phyloP scores from a whole-genome alignment of 2,113 vertebrate genomes.

The Oncorhynchus mykiss region DNA sequence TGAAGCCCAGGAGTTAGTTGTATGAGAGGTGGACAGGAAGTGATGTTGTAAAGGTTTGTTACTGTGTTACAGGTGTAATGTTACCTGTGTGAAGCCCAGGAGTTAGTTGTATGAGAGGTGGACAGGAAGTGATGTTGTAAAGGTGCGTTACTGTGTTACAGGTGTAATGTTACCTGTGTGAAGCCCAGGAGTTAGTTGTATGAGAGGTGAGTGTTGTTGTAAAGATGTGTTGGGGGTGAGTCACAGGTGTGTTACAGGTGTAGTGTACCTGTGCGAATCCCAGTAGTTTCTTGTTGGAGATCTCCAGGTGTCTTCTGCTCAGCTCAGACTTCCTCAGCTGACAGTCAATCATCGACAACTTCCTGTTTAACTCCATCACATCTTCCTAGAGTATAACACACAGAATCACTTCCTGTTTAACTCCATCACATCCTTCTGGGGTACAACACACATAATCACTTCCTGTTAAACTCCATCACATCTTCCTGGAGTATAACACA shows the following conservation, averaged over 20 bases:
- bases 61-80: background rate
- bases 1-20: constrained; percentile 58
- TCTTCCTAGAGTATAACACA: constrained; percentile 61
- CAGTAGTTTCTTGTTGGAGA: constrained; percentile 84
- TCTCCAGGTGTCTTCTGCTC: constrained; percentile 82
- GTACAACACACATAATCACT: constrained; percentile 40
- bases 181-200: constrained; percentile 75
- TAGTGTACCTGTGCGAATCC: constrained; percentile 80
- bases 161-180: constrained; percentile 72
- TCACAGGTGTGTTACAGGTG: constrained; percentile 18
- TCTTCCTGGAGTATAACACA: constrained; percentile 60
- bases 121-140: background rate
- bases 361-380: constrained; percentile 76
- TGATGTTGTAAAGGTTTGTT: background rate
- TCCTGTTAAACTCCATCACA: constrained; percentile 76
- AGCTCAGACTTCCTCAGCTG: constrained; percentile 82
- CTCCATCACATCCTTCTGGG: constrained; percentile 74
- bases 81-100: constrained; percentile 78
- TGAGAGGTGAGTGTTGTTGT: background rate
- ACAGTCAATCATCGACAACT: constrained; percentile 71
- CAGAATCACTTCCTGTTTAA: constrained; percentile 71
- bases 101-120: background rate
- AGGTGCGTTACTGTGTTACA: background rate
- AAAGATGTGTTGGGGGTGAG: background rate
- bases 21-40: background rate